These are phyloP conservation scores for Pangasius sanitwongsei DNA, from an alignment of 2,797 vertebrate species.

Conservation along the genomic window DNA sequence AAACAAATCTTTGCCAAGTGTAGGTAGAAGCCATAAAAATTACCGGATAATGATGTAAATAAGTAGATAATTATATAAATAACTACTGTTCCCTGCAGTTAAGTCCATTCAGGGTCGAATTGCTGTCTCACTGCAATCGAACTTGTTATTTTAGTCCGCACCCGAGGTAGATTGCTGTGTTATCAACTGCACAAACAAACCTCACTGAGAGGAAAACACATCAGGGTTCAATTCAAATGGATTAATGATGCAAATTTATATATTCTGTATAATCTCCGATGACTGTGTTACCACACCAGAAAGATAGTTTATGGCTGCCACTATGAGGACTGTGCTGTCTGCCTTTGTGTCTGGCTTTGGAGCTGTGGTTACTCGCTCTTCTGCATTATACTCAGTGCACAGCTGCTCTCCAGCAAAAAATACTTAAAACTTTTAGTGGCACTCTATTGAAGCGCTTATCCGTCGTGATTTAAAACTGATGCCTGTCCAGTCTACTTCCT, in stretches of 20 bases:
- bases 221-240: not conserved
- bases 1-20: not conserved
- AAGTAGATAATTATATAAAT: not conserved
- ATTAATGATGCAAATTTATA: slow-evolving; percentile 1
- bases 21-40: not conserved
- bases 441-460: not conserved
- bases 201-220: no score
- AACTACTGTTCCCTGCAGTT: not conserved
- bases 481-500: not conserved
- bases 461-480: not conserved
- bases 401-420: not conserved
- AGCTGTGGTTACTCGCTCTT: not conserved
- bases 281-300: not conserved
- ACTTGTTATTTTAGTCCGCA: not conserved
- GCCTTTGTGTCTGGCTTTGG: slow-evolving; percentile 4
- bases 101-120: not conserved
- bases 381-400: not conserved
- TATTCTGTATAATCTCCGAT: not conserved
- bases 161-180: not conserved
- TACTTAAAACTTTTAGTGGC: not conserved
- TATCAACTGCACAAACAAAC: not conserved
- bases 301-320: not conserved
- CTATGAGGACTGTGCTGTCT: not conserved
- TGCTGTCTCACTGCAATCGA: not conserved
- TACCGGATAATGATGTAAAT: not conserved